Evolutionary conservation across 2,888 invertebrate species (phyloP).

Genomic region (Bellardia pandia): DNA sequence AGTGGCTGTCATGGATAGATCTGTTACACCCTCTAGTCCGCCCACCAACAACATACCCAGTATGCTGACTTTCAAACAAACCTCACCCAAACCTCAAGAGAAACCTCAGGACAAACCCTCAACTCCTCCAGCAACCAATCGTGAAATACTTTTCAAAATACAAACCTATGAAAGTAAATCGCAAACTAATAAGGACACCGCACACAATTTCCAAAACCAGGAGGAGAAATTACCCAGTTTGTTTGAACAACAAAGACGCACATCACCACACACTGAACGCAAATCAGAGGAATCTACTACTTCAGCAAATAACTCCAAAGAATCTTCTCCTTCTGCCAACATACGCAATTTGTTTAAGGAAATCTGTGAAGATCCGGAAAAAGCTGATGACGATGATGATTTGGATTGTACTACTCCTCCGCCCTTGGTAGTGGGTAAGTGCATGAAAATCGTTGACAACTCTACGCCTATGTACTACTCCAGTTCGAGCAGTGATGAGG

Average conservation of each 20-base stretch:
- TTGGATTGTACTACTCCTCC: conserved; percentile 72
- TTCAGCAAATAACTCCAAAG: conserved; percentile 8
- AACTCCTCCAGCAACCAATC: conserved; percentile 74
- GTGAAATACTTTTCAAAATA: conserved; percentile 83
- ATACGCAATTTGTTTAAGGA: conserved; percentile 43
- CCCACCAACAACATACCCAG: conserved; percentile 76
- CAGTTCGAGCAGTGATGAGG: conserved; percentile 80
- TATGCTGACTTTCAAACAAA: conserved; percentile 82
- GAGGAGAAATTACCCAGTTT: conserved; percentile 87
- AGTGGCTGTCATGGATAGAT: conserved; percentile 73
- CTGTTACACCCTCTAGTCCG: conserved; percentile 45
- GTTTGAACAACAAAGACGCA: conserved; percentile 90
- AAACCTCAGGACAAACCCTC: conserved; percentile 58
- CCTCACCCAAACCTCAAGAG: conserved; percentile 48
- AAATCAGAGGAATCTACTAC: conserved; percentile 75
- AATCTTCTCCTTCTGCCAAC: conserved; percentile 28
- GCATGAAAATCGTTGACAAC: conserved; percentile 80
- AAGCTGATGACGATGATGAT: conserved; percentile 42
- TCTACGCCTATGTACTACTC: conserved; percentile 79
- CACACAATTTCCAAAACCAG: conserved; percentile 74
- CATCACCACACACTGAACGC: conserved; percentile 77
- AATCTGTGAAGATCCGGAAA: neutral
- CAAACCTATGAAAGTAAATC: conserved; percentile 83
- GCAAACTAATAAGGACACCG: conserved; percentile 74
- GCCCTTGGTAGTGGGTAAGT: conserved; percentile 81